Conservation (phyloP, 1,140 invertebrate genomes). For the Drosophila kepulauana region DNA sequence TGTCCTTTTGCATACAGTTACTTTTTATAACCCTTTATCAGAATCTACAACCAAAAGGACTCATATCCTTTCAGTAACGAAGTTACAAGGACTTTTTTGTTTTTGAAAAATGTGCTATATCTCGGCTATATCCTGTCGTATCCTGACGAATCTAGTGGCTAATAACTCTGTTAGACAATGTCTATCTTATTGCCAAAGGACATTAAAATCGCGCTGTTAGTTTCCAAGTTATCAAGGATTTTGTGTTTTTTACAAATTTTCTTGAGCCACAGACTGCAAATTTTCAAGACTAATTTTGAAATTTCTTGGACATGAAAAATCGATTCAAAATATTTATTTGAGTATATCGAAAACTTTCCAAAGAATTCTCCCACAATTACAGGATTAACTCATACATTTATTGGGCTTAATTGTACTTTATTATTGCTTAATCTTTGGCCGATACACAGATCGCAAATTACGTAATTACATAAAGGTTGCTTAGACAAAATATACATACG, state of each 20-base stretch:
- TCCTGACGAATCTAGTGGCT: neutral
- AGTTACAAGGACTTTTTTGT: neutral
- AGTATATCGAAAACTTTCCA: too few relatives aligned
- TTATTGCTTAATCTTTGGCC: conserved; percentile 82
- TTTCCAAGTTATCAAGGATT: neutral
- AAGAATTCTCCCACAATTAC: neutral
- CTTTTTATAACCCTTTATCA: neutral
- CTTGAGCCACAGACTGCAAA: neutral
- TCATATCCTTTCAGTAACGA: neutral
- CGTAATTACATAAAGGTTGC: conserved; percentile 60
- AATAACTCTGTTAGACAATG: neutral
- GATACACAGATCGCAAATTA: conserved; percentile 75
- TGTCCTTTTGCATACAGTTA: neutral
- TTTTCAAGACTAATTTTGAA: too few relatives aligned
- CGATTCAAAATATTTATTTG: too few relatives aligned
- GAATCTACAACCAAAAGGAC: neutral
- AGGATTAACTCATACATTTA: neutral
- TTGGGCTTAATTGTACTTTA: conserved; percentile 66
- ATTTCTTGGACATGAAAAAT: too few relatives aligned
- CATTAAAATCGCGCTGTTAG: neutral
- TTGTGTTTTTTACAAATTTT: neutral
- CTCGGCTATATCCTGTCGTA: neutral
- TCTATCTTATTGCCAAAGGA: neutral
- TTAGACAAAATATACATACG: conserved; percentile 12
- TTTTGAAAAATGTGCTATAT: neutral